These are phyloP conservation scores for Hycleus cichorii DNA, from an alignment of 1,140 invertebrate species.

Conservation along the genomic window DNA sequence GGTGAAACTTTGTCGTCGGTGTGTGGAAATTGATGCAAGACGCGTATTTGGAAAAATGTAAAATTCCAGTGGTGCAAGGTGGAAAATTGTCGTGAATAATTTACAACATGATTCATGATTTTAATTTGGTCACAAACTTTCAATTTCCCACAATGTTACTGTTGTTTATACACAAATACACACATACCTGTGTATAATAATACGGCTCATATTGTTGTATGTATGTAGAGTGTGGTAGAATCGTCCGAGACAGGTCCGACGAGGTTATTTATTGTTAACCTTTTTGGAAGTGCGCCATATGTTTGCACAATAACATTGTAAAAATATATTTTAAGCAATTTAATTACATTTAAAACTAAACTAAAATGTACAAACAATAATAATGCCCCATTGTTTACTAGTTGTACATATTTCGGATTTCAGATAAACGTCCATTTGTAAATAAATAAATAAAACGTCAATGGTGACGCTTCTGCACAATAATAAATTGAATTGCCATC, in stretches of 20 bases:
- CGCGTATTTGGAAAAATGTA: background rate
- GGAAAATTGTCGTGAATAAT: constrained; percentile 9
- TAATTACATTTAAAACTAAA: too few species aligned
- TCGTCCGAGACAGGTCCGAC: constrained; percentile 1
- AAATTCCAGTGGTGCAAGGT: too few species aligned
- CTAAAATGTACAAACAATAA: too few species aligned
- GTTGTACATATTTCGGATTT: too few species aligned
- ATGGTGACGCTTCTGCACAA: too few species aligned
- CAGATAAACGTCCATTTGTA: too few species aligned
- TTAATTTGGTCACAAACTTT: constrained; percentile 15
- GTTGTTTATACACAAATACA: constrained; percentile 1
- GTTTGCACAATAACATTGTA: constrained; percentile 7
- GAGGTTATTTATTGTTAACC: constrained; percentile 11
- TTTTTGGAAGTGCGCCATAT: constrained; percentile 11
- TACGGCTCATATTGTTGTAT: too few species aligned
- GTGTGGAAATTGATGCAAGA: too few species aligned
- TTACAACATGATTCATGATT: constrained; percentile 14
- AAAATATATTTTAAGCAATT: background rate
- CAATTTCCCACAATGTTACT: constrained; percentile 10
- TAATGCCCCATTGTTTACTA: too few species aligned
- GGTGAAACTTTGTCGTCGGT: too few species aligned
- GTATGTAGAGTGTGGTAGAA: background rate
- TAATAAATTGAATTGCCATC: too few species aligned
- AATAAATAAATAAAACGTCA: too few species aligned
- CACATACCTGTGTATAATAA: constrained; percentile 2